A percentile compares a stretch with the other conserved stretches of the same genome.
Evolutionary conservation across 1,140 invertebrate species (phyloP).

Genomic region (Ladona fulva): DNA sequence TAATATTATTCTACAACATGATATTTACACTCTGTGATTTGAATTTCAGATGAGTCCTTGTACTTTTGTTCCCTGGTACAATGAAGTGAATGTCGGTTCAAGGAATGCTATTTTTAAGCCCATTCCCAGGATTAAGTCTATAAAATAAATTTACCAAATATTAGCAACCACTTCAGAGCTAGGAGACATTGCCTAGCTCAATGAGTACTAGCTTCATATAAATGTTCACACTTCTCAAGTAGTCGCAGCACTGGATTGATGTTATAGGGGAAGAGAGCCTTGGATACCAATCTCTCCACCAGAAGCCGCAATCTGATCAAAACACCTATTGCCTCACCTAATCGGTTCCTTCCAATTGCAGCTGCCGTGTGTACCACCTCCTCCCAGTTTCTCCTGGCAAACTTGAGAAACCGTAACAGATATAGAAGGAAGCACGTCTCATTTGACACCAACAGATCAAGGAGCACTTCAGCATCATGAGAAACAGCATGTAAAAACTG

Average conservation of each 20-base stretch:
- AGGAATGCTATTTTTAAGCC: not conserved
- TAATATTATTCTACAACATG: not conserved
- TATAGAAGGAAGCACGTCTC: constrained; percentile 86
- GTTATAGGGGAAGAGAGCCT: constrained; percentile 79
- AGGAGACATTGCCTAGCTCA: not conserved
- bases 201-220: constrained; percentile 62
- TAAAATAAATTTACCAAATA: not conserved
- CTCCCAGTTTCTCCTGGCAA: constrained; percentile 70
- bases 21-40: not conserved
- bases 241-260: constrained; percentile 77
- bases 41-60: not conserved
- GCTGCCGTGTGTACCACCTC: constrained; percentile 52
- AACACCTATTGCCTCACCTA: constrained; percentile 66
- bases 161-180: not conserved
- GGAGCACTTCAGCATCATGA: constrained; percentile 68
- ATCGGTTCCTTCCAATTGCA: constrained; percentile 53
- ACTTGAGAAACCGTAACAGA: constrained; percentile 75
- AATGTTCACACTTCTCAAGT: constrained; percentile 72
- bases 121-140: not conserved
- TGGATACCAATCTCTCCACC: constrained; percentile 71
- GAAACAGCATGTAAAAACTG: constrained; percentile 75
- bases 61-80: constrained; percentile 4
- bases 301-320: constrained; percentile 68
- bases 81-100: not conserved
- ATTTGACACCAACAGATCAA: constrained; percentile 82